These are phyloP conservation scores for Squalus acanthias DNA, from an alignment of 2,797 vertebrate genomes.

Conservation along the genomic window DNA sequence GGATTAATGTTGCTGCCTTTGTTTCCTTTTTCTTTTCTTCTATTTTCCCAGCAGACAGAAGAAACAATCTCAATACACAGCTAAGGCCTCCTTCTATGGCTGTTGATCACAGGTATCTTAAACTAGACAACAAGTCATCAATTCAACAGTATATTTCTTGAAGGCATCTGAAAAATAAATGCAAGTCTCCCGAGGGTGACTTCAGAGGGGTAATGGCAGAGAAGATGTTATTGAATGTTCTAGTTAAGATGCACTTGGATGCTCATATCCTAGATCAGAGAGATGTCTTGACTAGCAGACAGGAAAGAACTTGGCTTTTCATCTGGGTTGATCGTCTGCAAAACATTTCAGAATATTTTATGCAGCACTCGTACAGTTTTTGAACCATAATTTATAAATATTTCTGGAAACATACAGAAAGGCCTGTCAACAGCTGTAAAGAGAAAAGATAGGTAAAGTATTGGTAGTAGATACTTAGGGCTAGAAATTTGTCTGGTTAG, in stretches of 20 bases:
- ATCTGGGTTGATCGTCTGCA: background rate
- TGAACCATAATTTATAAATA: background rate
- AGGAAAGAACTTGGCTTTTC: background rate
- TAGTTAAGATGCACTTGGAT: background rate
- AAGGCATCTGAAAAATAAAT: slow-evolving; percentile 9
- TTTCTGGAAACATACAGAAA: background rate
- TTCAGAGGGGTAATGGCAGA: background rate
- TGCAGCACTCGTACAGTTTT: background rate
- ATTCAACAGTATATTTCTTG: background rate
- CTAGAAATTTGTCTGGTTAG: too few relatives aligned
- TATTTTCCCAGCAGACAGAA: background rate
- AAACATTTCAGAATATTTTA: background rate
- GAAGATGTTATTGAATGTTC: background rate
- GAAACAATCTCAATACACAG: background rate
- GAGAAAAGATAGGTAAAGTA: background rate
- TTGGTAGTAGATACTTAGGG: too few relatives aligned
- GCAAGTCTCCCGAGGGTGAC: background rate
- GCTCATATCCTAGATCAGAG: background rate
- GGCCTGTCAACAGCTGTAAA: background rate
- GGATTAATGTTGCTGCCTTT: background rate
- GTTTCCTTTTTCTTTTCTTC: background rate
- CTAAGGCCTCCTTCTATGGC: background rate
- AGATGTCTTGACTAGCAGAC: background rate
- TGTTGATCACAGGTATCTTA: background rate
- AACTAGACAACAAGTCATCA: background rate